Conservation (phyloP, 2,797 vertebrate genomes). For the Holocentrus rufus region DNA sequence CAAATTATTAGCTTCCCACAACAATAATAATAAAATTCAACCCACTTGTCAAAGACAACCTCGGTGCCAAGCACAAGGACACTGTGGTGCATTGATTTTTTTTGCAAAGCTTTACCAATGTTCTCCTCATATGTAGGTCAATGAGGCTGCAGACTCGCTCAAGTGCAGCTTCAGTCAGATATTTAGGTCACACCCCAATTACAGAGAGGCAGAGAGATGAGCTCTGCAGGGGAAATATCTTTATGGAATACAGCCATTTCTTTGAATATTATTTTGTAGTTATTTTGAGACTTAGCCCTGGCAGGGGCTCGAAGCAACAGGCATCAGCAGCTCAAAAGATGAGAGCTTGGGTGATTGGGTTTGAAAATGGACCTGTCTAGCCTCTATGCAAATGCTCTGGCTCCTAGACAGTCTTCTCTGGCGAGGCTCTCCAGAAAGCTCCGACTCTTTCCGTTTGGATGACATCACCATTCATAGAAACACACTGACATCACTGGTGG, state of each 20-base stretch:
- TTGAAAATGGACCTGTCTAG: slow-evolving; percentile 80
- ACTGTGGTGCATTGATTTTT: slow-evolving; percentile 71
- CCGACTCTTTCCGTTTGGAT: slow-evolving; percentile 54
- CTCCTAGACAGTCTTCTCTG: slow-evolving; percentile 75
- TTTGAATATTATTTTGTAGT: slow-evolving; percentile 72
- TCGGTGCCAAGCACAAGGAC: slow-evolving; percentile 45
- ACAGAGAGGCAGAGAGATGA: slow-evolving; percentile 74
- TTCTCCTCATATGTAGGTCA: slow-evolving; percentile 84
- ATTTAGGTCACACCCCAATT: slow-evolving; percentile 86
- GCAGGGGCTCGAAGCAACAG: slow-evolving; percentile 70
- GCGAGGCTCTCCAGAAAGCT: slow-evolving; percentile 56
- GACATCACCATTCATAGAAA: slow-evolving; percentile 63
- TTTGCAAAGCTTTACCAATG: slow-evolving; percentile 69
- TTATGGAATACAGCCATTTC: slow-evolving; percentile 73
- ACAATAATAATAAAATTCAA: slow-evolving; percentile 12
- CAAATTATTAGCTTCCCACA: neutral
- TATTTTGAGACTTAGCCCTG: slow-evolving; percentile 64
- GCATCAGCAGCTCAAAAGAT: slow-evolving; percentile 59
- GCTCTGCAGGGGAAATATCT: slow-evolving; percentile 76
- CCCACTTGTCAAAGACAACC: slow-evolving; percentile 12
- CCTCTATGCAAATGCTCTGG: slow-evolving; percentile 82
- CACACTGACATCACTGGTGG: slow-evolving; percentile 47
- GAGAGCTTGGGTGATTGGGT: slow-evolving; percentile 74
- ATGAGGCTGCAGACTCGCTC: slow-evolving; percentile 79
- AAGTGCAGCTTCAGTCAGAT: slow-evolving; percentile 79